Evolutionary conservation across 2,888 invertebrate species (phyloP).

Genomic region (Drosophila gaucha): DNA sequence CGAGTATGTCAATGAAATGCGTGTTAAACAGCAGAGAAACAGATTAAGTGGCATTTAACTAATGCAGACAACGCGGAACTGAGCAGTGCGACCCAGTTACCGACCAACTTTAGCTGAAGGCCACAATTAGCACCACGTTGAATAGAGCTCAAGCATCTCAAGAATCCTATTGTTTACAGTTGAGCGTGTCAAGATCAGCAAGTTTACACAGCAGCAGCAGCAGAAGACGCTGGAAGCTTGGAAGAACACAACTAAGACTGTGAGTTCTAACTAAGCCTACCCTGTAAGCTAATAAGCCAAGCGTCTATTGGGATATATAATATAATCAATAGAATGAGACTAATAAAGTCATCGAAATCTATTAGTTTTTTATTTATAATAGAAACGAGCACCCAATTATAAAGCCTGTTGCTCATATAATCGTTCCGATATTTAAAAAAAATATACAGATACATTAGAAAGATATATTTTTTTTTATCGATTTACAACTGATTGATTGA

Average conservation of each 20-base stretch:
- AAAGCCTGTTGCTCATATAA: too few species aligned
- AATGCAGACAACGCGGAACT: conserved; percentile 40
- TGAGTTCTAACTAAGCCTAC: neutral
- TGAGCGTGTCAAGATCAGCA: conserved; percentile 52
- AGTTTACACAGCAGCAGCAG: conserved; percentile 27
- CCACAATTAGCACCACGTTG: neutral
- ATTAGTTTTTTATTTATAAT: too few species aligned
- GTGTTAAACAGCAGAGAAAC: conserved; percentile 8
- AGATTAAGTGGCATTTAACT: conserved; percentile 12
- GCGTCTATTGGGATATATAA: too few species aligned
- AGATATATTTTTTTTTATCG: too few species aligned
- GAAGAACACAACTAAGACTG: conserved; percentile 1
- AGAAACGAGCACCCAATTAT: too few species aligned
- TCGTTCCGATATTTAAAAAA: too few species aligned
- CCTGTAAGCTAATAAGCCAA: too few species aligned
- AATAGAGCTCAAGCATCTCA: conserved; percentile 12
- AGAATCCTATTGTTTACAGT: conserved; percentile 26
- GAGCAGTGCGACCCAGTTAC: conserved; percentile 14
- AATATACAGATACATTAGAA: too few species aligned
- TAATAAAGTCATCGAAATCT: too few species aligned
- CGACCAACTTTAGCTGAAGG: neutral
- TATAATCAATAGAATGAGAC: too few species aligned
- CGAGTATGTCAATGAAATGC: conserved; percentile 68
- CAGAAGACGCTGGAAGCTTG: neutral
- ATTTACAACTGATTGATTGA: too few species aligned